Evolutionary conservation across 2,113 vertebrate genomes (phyloP), one percentile per base, ranked within the genome.

Genomic region (Larimichthys crocea): DNA sequence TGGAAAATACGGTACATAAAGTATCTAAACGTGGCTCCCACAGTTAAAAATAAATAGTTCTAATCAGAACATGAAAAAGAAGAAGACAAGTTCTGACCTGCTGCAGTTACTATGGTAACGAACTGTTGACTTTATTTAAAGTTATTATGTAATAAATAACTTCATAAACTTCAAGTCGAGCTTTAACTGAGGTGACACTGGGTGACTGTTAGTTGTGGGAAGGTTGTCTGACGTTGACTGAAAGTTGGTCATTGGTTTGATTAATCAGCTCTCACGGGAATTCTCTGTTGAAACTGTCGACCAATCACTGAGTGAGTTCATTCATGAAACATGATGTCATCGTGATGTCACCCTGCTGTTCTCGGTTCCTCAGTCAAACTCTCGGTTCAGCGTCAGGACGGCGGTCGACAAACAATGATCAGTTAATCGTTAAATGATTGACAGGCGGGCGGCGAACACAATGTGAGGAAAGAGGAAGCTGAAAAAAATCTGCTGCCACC

Each of bases 381-480:
- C 20, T 52, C 19, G 4, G 48, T 24, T 24, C n/a, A 20, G 0
- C 5, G 11, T 50, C 35, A 59, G 61, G 10, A 8, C 22, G 35
- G 0, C 44, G 1, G 10, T 16, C 7, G 22, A 10, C 44, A 24
- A 40, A 50, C 46, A 7, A 29, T 14, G 19, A 55, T 73, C 48
- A 14, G 14, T 73, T 35, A 61, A 66, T 61, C 31, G 5, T 31
- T 59, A 49, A 14, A 5, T 60, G 63, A 26, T 7, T 52, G 8
- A 46, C 48, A 50, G 69, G 14, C 0, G 42, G 68, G 49, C 68
- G 69, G 14, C 0, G 42, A 73, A 42, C 68, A 74, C 73, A 81
- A 77, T 57, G 44, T 75, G 35, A 75, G 78, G 57, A 64, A 82
- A 84, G 57, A 84, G 84, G 87, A 86, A 89, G 77, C 53, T 40